A percentile compares a stretch with the other conserved stretches of the same genome.
phyloP scores from a whole-genome alignment of 2,113 vertebrate species.

The Nyctibius bracteatus region DNA sequence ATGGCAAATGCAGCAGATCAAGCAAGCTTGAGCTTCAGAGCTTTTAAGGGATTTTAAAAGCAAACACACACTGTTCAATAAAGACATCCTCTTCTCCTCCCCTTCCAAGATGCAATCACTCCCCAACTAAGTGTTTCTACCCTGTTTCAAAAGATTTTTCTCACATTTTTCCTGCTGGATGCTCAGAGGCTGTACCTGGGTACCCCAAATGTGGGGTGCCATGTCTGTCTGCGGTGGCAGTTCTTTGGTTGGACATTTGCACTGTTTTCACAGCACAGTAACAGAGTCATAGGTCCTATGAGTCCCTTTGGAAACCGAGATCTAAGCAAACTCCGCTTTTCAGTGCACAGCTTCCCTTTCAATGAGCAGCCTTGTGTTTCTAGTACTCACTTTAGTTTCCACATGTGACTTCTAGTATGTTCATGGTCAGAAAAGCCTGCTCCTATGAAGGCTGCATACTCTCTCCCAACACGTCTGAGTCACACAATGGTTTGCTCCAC shows the following conservation, averaged over 20 bases:
- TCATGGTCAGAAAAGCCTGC: not conserved
- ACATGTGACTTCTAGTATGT: not conserved
- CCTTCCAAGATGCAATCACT: not conserved
- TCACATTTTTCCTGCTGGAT: not conserved
- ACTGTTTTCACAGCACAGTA: slow-evolving; percentile 16
- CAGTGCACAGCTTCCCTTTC: not conserved
- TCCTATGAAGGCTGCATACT: not conserved
- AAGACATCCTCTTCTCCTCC: not conserved
- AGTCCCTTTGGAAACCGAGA: slow-evolving; percentile 17
- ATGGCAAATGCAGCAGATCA: not conserved
- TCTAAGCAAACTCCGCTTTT: slow-evolving; percentile 34
- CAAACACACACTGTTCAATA: not conserved
- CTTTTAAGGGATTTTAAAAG: slow-evolving; percentile 22
- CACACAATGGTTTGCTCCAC: not conserved
- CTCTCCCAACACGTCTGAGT: not conserved
- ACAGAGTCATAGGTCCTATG: not conserved
- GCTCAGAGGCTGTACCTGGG: not conserved
- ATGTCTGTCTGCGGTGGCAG: not conserved
- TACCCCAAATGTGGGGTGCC: not conserved
- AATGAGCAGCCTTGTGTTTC: not conserved
- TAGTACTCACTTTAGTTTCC: not conserved
- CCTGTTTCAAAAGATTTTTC: not conserved
- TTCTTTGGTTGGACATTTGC: not conserved
- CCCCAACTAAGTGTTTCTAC: not conserved
- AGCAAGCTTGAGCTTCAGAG: not conserved